Evolutionary conservation across 2,888 invertebrate genomes (phyloP), one percentile per base, ranked within the genome.

Genomic region (Acleris literana): DNA sequence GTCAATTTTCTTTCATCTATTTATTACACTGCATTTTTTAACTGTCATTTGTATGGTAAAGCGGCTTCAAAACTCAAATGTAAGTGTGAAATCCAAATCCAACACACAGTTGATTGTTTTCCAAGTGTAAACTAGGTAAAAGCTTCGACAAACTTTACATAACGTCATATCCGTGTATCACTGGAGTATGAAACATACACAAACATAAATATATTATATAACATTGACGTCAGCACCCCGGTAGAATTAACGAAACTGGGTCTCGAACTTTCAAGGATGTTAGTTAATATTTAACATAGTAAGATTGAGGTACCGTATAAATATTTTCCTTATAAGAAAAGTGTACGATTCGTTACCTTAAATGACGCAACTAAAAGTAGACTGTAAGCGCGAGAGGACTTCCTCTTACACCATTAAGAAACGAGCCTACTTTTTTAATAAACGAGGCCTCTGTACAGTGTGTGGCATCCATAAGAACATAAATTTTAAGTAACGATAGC

Each of bases 131-230:
- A 65, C 54, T 56, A 46, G 33, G 55, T 61, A 65, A 61, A 61
- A 60, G 65, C 60, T 61, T 61, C 9, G 60, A 43, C 49, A 55
- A 61, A 55, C 33, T 61, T 65, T 65, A 65, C 55, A 55, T 61
- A 61, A 65, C 60, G 25, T 18, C 49, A 56, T 51, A 65, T 65
- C 65, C 60, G 60, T 60, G 51, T 51, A 49, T 61, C 55, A 0
- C 16, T 25, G 43, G 56, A 43, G 29, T 29, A 20, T n/a, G 46
- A 64, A 33, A 58, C 22, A 25, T 33, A 33, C 33, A 2, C 29
- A 25, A 7, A 63, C 49, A 55, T n/a, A n/a, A n/a, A n/a, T n/a
- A 55, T 44, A 61, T 65, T 65, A 65, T 33, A 29, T 52, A 65
- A 65, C 3, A 51, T 16, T 51, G 60, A 65, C 64, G 60, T 39